phyloP scores from a whole-genome alignment of 2,797 vertebrate genomes.

The Semotilus atromaculatus region DNA sequence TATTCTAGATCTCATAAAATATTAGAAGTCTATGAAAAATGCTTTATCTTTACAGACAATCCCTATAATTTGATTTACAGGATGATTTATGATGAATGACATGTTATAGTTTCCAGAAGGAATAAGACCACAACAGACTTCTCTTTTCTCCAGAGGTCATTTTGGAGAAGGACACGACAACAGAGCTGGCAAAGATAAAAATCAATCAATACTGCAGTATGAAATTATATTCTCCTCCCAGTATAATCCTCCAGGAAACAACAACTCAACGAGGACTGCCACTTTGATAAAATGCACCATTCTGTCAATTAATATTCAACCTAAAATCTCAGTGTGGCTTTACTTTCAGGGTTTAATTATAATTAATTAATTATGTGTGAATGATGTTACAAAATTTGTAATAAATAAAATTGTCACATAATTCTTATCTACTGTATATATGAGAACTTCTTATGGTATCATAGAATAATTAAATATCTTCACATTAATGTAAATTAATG shows the following conservation, averaged over 20 bases:
- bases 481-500: background rate
- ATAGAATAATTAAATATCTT: background rate
- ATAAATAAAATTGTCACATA: background rate
- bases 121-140: background rate
- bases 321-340: background rate
- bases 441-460: background rate
- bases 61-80: slow-evolving; percentile 4
- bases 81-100: slow-evolving; percentile 6
- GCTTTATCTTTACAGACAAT: slow-evolving; percentile 8
- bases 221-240: slow-evolving; percentile 48
- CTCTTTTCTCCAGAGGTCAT: slow-evolving; percentile 48
- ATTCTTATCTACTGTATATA: background rate
- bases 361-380: background rate
- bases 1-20: slow-evolving; percentile 2
- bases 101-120: slow-evolving; percentile 21
- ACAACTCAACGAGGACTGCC: slow-evolving; percentile 23
- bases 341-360: background rate
- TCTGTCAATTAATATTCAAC: slow-evolving; percentile 7
- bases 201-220: slow-evolving; percentile 57
- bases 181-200: slow-evolving; percentile 50
- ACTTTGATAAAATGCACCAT: slow-evolving; percentile 22
- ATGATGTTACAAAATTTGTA: background rate
- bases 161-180: slow-evolving; percentile 48
- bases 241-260: slow-evolving; percentile 45
- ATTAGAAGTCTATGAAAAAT: background rate